Base-by-base conservation (phyloP, 2,797 vertebrate species). In the Hoplostethus atlanticus region DNA sequence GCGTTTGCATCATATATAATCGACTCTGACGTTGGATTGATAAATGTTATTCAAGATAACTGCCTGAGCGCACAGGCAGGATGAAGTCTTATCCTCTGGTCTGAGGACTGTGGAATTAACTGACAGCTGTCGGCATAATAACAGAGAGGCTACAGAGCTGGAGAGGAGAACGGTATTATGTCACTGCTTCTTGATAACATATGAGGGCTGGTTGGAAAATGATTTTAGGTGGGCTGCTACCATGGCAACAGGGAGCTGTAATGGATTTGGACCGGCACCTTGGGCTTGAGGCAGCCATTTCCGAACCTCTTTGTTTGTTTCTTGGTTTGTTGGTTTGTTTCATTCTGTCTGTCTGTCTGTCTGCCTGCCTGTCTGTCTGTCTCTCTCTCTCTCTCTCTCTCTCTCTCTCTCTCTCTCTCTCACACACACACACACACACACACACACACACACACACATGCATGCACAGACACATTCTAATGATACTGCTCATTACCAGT, bases 191-290 rank as follows among this genome's bases (percentile, higher is more conserved):
- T 28, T 71, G 48, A 71, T 71, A 77, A 48, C 54, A 53, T 16
- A 21, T 44, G 38, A 36, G n/a, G 61, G 40, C 13, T 50, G 40
- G 50, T 44, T 48, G 67, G 53, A 31, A 66, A 70, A 68, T 9
- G 9, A 75, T 77, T 75, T 67, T 61, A 79, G 70, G 76, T 76
- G 63, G 64, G 53, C 68, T 87, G 85, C 77, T 86, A 28, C 81
- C 84, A 87, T 89, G 79, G 86, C 56, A 86, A 86, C 71, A 81
- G 57, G 40, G 69, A 73, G 28, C 66, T 70, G 25, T 71, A 71
- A 78, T 76, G 56, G 52, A 79, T 81, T 64, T 79, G 50, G 78
- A 78, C 15, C 28, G 60, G 65, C 62, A 76, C 70, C 51, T 76
- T 71, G 76, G 46, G 74, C 78, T 79, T 25, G 50, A 76, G 60